Base-by-base conservation (phyloP, 2,797 vertebrate species). In the Cirrhinus mrigala region DNA sequence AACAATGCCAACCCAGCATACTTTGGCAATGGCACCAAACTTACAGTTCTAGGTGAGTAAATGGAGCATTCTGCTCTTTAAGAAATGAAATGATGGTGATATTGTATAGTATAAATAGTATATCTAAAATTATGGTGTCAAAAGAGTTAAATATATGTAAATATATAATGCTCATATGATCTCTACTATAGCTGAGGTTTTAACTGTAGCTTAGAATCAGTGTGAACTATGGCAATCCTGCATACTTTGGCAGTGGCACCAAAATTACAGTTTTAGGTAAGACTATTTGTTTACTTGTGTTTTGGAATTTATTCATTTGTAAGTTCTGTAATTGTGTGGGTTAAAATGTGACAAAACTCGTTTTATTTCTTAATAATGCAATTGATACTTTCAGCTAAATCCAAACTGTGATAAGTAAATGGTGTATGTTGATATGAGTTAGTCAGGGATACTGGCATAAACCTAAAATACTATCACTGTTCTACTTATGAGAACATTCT, bases 191-290 rank as follows among this genome's bases (percentile, higher is more conserved):
- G 84, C 9, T 0, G 0, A 79, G 81, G 78, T 87, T 94, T 93
- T 91, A 73, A 56, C 54, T 77, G 85, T 62, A 71, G 84, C 85
- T 0, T 75, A 73, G 27, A 15, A 64, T 85, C 89, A 91, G 48
- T 92, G 91, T 92, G 90, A 77, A 71, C 79, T 84, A 18, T 84
- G 76, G 44, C 33, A 15, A 88, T 89, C 83, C 92, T 90, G 89
- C 93, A 87, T 85, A 27, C 77, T 90, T 96, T 88, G 95, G 95
- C 88, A 29, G 85, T 1, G 96, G 95, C 86, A 96, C 94, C 58
- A 94, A 91, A 90, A 93, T 96, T 88, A 94, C 94, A 0, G 83
- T 85, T 37, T 40, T 85, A 60, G 83, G 83, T 85, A 71, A 85
- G 83, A 48, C 37, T 24, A 44, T 69, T 77, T 68, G n/a, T 56